Conservation (phyloP, 1,140 invertebrate genomes). For the Luehdorfia chinensis region DNA sequence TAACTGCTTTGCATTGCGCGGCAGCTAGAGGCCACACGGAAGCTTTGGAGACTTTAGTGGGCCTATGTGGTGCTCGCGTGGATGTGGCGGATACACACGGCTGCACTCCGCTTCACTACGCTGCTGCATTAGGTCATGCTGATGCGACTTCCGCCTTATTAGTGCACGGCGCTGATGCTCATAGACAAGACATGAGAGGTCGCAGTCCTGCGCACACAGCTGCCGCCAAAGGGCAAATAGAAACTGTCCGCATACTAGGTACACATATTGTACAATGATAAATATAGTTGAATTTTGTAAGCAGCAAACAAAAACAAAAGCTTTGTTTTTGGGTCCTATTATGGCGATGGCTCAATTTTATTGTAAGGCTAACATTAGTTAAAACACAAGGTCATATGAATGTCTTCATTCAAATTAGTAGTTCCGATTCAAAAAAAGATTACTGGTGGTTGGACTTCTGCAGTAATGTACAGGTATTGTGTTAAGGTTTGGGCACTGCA, state of each 20-base stretch:
- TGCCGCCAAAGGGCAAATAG: conserved; percentile 95
- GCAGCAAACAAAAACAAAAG: not conserved
- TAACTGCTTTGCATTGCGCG: conserved; percentile 96
- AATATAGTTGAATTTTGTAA: not conserved
- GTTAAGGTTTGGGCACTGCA: too few species aligned
- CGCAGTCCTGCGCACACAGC: conserved; percentile 91
- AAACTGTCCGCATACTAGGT: conserved; percentile 78
- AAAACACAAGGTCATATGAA: too few species aligned
- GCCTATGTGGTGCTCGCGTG: conserved; percentile 91
- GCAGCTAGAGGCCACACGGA: conserved; percentile 96
- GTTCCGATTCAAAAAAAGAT: too few species aligned
- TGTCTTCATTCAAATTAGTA: too few species aligned
- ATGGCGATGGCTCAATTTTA: too few species aligned
- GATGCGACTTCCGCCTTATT: conserved; percentile 94
- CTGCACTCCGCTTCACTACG: conserved; percentile 97
- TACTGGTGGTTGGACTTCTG: too few species aligned
- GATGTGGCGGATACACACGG: conserved; percentile 93
- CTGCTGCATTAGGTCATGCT: conserved; percentile 95
- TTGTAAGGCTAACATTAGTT: too few species aligned
- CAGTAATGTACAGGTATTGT: too few species aligned
- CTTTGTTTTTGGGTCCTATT: too few species aligned
- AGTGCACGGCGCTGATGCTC: conserved; percentile 92
- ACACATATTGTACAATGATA: too few species aligned
- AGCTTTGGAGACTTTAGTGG: conserved; percentile 93
- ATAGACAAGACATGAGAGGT: conserved; percentile 94